These are phyloP conservation scores for Subacronicta megacephala DNA, from an alignment of 2,888 invertebrate genomes.

Conservation along the genomic window DNA sequence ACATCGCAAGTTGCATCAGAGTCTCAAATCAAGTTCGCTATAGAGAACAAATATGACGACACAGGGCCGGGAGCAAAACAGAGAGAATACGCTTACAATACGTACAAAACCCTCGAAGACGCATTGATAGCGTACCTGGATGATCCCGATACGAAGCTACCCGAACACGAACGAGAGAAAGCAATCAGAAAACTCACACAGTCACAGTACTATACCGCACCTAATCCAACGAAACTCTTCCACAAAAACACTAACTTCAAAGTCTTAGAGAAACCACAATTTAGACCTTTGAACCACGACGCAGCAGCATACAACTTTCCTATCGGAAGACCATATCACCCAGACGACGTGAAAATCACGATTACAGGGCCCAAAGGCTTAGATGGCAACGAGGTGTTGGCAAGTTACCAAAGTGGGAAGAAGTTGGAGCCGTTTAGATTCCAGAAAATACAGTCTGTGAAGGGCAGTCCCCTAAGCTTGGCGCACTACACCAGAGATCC, in stretches of 20 bases:
- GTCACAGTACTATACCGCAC: conserved; percentile 19
- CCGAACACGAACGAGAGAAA: conserved; percentile 71
- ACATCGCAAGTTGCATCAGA: conserved; percentile 67
- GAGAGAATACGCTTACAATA: conserved; percentile 75
- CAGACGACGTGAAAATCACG: conserved; percentile 12
- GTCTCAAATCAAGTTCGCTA: conserved; percentile 79
- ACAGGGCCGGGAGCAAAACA: conserved; percentile 82
- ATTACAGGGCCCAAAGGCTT: not conserved
- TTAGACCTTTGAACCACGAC: conserved; percentile 9
- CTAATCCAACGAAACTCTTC: conserved; percentile 38
- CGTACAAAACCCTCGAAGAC: conserved; percentile 76
- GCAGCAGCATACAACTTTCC: conserved; percentile 8
- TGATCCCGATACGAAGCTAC: conserved; percentile 81
- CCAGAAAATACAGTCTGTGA: conserved; percentile 62
- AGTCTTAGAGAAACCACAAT: conserved; percentile 51
- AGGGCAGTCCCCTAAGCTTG: conserved; percentile 61
- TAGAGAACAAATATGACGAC: conserved; percentile 83
- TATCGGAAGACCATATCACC: conserved; percentile 10
- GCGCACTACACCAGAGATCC: conserved; percentile 63
- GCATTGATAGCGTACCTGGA: conserved; percentile 76
- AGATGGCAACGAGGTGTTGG: conserved; percentile 12
- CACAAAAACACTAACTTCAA: conserved; percentile 68
- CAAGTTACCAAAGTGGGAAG: conserved; percentile 10
- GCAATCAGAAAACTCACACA: conserved; percentile 64
- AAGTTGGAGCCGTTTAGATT: conserved; percentile 56